Percentiles rank a stretch among this genome's conserved stretches.
phyloP scores from a whole-genome alignment of 2,113 vertebrate genomes.

The Lasiurus cinereus region DNA sequence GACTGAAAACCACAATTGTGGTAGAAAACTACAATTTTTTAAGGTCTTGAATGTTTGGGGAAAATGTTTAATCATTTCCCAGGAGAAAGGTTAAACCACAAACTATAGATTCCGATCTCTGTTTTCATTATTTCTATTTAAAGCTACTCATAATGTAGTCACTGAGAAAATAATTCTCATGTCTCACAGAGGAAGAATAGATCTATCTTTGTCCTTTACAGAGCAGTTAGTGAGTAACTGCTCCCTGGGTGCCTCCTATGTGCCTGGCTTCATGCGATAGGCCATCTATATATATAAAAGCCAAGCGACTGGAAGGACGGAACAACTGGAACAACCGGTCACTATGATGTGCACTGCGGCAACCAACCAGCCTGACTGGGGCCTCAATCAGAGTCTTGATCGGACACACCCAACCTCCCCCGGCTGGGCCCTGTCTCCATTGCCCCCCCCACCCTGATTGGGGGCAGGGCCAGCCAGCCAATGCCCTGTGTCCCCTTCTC shows the following conservation, averaged over 20 bases:
- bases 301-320: no score
- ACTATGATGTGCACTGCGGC: no score
- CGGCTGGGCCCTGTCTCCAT: rapidly evolving
- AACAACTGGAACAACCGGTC: no score
- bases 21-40: neutral
- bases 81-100: neutral
- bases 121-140: neutral
- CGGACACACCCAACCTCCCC: no score
- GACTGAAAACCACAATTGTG: neutral
- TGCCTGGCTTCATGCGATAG: neutral
- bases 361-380: no score
- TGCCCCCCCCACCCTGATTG: no score
- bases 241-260: neutral
- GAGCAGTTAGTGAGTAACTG: neutral
- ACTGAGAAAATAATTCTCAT: neutral
- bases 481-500: no score
- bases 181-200: neutral
- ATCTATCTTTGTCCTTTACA: neutral
- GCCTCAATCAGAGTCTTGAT: no score
- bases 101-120: neutral
- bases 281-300: neutral
- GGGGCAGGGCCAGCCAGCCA: no score
- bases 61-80: slow-evolving; percentile 11
- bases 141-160: neutral
- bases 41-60: neutral